Conservation (phyloP, 2,797 vertebrate species). For the Neosilurus mollespiculum region DNA sequence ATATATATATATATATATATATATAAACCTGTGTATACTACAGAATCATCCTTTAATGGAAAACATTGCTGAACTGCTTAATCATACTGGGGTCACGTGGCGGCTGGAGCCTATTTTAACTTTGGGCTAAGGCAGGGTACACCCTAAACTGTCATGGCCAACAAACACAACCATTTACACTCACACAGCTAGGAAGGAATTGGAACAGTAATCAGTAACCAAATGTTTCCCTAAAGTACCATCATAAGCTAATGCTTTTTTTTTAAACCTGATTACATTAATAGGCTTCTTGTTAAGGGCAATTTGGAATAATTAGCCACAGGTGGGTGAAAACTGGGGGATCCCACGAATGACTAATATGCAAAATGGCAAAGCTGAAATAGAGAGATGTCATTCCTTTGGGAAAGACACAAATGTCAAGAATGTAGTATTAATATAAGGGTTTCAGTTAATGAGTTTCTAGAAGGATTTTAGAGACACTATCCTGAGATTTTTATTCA, state of each 20-base stretch:
- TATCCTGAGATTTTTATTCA: neutral
- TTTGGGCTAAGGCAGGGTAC: too few relatives aligned
- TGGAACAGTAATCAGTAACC: neutral
- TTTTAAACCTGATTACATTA: neutral
- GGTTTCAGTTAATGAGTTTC: neutral
- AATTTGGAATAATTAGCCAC: conserved; percentile 21
- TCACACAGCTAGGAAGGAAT: too few relatives aligned
- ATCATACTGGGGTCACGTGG: too few relatives aligned
- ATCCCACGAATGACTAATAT: neutral
- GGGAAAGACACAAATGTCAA: conserved; percentile 26
- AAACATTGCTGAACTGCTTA: too few relatives aligned
- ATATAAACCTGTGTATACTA: neutral
- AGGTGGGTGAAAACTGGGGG: conserved; percentile 9
- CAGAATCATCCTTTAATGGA: neutral
- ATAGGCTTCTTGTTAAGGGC: neutral
- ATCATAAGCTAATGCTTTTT: neutral
- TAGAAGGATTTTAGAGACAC: neutral
- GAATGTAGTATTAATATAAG: neutral
- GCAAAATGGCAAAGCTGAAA: conserved; percentile 4
- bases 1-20: neutral
- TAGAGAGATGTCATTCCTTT: neutral
- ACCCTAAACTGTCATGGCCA: too few relatives aligned
- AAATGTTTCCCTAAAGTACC: neutral
- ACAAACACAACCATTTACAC: too few relatives aligned
- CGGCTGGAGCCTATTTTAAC: too few relatives aligned